phyloP scores from a whole-genome alignment of 2,797 vertebrate species.

The Cyclopterus lumpus region DNA sequence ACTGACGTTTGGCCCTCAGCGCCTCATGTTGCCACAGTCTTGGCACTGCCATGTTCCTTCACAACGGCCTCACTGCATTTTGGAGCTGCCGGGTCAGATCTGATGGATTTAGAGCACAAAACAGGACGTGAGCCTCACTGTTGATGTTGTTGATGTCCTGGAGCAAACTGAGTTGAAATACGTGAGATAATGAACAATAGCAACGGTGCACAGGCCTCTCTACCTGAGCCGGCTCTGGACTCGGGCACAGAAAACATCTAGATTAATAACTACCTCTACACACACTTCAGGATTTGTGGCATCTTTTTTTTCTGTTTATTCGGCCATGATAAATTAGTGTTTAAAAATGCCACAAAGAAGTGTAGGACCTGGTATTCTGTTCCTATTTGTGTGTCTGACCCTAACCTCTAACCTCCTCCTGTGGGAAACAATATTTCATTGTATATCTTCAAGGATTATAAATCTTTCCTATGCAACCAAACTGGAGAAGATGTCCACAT shows the following conservation, averaged over 20 bases:
- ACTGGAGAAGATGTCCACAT: constrained; percentile 8
- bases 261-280: constrained; percentile 4
- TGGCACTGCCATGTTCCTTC: not conserved
- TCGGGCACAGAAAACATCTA: not conserved
- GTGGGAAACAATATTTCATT: too few relatives aligned
- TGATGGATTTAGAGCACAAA: not conserved
- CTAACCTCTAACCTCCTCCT: constrained; percentile 20
- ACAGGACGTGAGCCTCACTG: not conserved
- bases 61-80: not conserved
- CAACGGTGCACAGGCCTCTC: not conserved
- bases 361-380: not conserved
- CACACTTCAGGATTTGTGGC: not conserved
- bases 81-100: not conserved
- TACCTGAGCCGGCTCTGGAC: constrained; percentile 6
- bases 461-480: constrained; percentile 1
- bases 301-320: constrained; percentile 6
- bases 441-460: rapidly evolving
- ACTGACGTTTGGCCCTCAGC: too few relatives aligned
- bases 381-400: not conserved
- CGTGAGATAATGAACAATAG: not conserved
- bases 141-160: not conserved
- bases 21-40: too few relatives aligned
- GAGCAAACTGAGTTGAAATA: not conserved
- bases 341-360: constrained; percentile 8
- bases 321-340: not conserved